Conservation (phyloP, 2,113 vertebrate genomes). For the Physeter macrocephalus region DNA sequence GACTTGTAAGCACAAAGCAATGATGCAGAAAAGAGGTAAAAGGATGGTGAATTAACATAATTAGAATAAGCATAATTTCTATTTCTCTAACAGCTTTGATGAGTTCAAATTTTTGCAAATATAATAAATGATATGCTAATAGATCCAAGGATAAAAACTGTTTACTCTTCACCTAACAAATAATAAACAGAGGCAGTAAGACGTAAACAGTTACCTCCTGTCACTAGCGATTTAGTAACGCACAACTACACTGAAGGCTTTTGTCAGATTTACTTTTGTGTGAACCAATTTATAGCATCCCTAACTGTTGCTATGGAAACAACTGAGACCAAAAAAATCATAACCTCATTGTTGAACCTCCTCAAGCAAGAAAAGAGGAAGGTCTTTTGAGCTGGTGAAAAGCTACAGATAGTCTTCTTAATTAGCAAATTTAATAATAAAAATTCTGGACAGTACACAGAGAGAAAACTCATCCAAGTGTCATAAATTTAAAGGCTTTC, state of each 20-base stretch:
- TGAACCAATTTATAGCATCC: constrained; percentile 55
- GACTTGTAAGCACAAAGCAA: background rate
- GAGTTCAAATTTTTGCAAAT: constrained; percentile 35
- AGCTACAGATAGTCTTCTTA: constrained; percentile 45
- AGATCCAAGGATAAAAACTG: constrained; percentile 21
- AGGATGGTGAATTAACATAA: background rate
- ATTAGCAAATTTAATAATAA: constrained; percentile 44
- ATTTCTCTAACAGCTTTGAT: constrained; percentile 33
- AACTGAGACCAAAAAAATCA: constrained; percentile 32
- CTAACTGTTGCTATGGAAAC: constrained; percentile 57
- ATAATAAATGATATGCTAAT: constrained; percentile 23
- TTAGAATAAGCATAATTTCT: constrained; percentile 17
- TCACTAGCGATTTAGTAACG: constrained; percentile 45
- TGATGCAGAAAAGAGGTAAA: background rate
- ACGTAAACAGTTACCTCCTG: constrained; percentile 40
- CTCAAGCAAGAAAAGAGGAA: constrained; percentile 34
- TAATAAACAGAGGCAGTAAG: constrained; percentile 3
- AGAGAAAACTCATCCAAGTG: constrained; percentile 10
- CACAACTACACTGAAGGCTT: constrained; percentile 55
- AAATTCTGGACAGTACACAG: background rate
- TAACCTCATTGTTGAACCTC: constrained; percentile 41
- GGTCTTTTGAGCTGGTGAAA: constrained; percentile 24
- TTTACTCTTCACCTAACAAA: constrained; percentile 44
- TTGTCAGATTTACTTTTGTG: constrained; percentile 69
- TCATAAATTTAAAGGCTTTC: background rate